These are phyloP conservation scores for Griposia aprilina DNA, from an alignment of 2,888 invertebrate species.

Conservation along the genomic window DNA sequence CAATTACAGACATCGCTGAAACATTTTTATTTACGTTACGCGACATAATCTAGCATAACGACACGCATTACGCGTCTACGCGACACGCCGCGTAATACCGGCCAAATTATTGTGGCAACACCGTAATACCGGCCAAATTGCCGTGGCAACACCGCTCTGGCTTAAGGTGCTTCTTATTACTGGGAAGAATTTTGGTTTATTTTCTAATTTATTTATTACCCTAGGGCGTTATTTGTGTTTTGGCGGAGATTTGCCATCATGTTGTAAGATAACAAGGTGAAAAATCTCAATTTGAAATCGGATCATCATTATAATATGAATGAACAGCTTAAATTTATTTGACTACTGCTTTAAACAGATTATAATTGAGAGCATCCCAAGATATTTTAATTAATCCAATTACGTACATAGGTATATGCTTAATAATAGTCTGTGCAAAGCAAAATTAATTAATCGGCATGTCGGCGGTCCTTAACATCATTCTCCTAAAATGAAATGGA, in stretches of 20 bases:
- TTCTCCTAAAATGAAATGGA: background rate
- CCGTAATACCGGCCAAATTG: slow-evolving; percentile 45
- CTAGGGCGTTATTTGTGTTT: slow-evolving; percentile 16
- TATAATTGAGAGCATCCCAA: background rate
- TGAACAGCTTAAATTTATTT: background rate
- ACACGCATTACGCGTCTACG: slow-evolving; percentile 59
- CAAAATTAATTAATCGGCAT: background rate
- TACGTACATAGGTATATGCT: background rate
- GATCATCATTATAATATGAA: background rate
- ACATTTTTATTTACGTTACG: slow-evolving; percentile 66
- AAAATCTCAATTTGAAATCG: background rate
- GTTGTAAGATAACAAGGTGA: background rate
- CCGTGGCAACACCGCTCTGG: slow-evolving; percentile 18
- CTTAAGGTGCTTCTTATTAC: slow-evolving; percentile 40
- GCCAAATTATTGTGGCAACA: slow-evolving; percentile 34
- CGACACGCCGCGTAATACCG: slow-evolving; percentile 39
- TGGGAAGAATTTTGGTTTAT: slow-evolving; percentile 36
- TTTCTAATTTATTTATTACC: slow-evolving; percentile 47
- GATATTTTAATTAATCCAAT: background rate
- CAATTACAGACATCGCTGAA: slow-evolving; percentile 62
- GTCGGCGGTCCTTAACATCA: background rate
- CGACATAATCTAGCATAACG: slow-evolving; percentile 61
- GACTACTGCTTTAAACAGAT: background rate
- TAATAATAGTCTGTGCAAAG: background rate
- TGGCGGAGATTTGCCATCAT: background rate